Evolutionary conservation across 1,140 invertebrate species (phyloP).

Genomic region (Mercenaria mercenaria): DNA sequence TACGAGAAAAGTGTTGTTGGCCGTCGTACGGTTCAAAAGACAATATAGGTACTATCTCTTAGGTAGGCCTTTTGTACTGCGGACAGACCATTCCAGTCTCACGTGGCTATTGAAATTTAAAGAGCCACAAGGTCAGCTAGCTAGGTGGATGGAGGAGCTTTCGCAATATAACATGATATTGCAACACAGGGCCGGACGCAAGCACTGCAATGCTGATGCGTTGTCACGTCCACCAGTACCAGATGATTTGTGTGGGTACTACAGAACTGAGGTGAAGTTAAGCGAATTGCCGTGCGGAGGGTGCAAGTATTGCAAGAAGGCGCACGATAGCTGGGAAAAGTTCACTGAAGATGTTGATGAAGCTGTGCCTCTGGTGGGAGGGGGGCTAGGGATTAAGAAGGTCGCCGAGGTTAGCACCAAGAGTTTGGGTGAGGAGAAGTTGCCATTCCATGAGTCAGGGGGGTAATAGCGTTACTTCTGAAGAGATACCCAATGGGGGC

Average conservation of each 20-base stretch:
- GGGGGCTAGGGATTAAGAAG: too few relatives aligned
- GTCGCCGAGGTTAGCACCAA: too few relatives aligned
- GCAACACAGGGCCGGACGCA: conserved; percentile 52
- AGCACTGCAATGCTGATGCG: conserved; percentile 75
- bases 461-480: too few relatives aligned
- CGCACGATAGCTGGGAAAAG: neutral
- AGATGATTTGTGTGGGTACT: neutral
- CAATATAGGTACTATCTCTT: conserved; percentile 56
- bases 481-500: too few relatives aligned
- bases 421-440: too few relatives aligned
- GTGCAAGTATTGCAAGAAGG: conserved; percentile 6
- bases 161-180: conserved; percentile 48
- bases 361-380: neutral
- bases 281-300: conserved; percentile 26
- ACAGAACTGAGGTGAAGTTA: neutral
- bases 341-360: neutral
- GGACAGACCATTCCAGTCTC: conserved; percentile 24
- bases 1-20: conserved; percentile 39
- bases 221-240: conserved; percentile 57
- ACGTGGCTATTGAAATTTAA: conserved; percentile 36
- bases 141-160: conserved; percentile 47
- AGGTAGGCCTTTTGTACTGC: conserved; percentile 18
- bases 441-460: too few relatives aligned
- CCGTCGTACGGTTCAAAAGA: conserved; percentile 37
- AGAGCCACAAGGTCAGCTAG: conserved; percentile 59